Evolutionary conservation across 2,113 vertebrate genomes (phyloP), one percentile per base, ranked within the genome.

Genomic region (rat (Rattus norvegicus)): DNA sequence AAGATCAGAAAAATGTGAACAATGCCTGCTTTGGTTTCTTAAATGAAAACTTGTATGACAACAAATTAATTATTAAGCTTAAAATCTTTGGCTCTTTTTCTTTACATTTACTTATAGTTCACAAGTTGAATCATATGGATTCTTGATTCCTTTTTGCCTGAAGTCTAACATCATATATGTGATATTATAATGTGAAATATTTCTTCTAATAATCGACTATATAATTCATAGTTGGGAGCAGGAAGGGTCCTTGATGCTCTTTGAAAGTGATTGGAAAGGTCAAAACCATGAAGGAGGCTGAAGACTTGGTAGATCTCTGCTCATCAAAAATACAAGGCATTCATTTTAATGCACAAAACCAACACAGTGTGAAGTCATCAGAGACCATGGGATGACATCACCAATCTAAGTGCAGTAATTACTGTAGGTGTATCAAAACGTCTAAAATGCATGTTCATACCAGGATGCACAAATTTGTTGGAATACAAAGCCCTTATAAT

Each of bases 311-410:
- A 97, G 95, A 17, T 94, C 96, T 49, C 95, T 95, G 67, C 12
- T 72, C 97, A 94, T 87, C 5, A 19, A 3, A 89, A 94, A 7
- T 94, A 88, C 93, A 87, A 91, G 96, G 97, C 93, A 97, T 97
- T 98, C 85, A 76, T 5, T 93, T 94, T 14, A 67, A 30, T 91
- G 91, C 92, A 1, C 93, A 94, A 90, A 97, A 72, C n/a, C 89
- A 93, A 28, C 67, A 0, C 88, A 93, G 33, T 85, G 8, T 1
- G 61, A 79, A 97, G 95, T 91, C 72, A 36, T 30, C 2, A 19
- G 96, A 19, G 95, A 97, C 93, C 95, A 47, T 5, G 65, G 90
- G 1, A 88, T 24, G 17, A 85, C 54, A 28, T 63, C 13, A 11
- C 90, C 96, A 12, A 95, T 97, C 87, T 93, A 90, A 47, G 76